Conservation (phyloP, 2,888 invertebrate genomes). For the Drosophila eohydei region DNA sequence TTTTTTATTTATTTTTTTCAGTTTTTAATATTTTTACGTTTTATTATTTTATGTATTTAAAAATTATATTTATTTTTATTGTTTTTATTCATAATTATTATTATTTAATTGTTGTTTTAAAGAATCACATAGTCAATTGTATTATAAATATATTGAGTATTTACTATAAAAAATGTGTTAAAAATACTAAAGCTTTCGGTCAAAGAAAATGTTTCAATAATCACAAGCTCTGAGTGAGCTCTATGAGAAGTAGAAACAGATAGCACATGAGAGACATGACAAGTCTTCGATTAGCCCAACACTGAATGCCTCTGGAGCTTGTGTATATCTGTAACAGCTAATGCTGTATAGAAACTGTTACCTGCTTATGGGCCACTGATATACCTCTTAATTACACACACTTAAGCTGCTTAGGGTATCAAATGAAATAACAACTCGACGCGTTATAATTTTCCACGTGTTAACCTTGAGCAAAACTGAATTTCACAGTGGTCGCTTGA, state of each 20-base stretch:
- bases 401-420: neutral
- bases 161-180: no score
- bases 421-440: slow-evolving; percentile 8
- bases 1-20: no score
- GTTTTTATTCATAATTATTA: no score
- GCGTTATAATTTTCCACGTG: slow-evolving; percentile 60
- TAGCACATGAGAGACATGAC: neutral
- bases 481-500: slow-evolving; percentile 59
- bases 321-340: neutral
- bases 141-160: no score
- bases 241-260: neutral
- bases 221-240: neutral
- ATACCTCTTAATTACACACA: neutral
- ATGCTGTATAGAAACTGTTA: neutral
- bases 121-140: no score
- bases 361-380: neutral
- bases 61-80: no score
- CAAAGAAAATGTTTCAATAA: no score
- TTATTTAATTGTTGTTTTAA: no score
- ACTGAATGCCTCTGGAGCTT: neutral
- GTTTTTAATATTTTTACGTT: no score
- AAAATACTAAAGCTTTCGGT: no score
- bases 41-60: no score
- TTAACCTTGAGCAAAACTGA: slow-evolving; percentile 72
- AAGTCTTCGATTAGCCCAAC: neutral